These are phyloP conservation scores for Amyelois transitella DNA, from an alignment of 1,140 invertebrate species.

Conservation along the genomic window DNA sequence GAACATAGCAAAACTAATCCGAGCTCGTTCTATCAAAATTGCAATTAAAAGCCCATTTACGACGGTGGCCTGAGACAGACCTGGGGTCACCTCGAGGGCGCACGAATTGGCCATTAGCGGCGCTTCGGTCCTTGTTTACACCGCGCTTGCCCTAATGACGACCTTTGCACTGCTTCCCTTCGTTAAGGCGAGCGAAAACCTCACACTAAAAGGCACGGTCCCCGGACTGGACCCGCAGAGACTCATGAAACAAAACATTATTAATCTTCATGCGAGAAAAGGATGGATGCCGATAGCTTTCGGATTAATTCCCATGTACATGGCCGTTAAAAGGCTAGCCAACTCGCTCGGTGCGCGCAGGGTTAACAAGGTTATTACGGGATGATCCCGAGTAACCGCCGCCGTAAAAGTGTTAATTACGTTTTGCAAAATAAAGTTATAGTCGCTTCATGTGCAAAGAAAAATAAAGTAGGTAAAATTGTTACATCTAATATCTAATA, in stretches of 20 bases:
- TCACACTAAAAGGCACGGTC: slow-evolving; percentile 70
- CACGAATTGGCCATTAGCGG: slow-evolving; percentile 72
- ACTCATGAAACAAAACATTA: slow-evolving; percentile 50
- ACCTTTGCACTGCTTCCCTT: slow-evolving; percentile 75
- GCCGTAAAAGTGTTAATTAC: slow-evolving; percentile 73
- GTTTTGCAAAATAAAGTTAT: slow-evolving; percentile 56
- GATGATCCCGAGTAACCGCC: slow-evolving; percentile 66
- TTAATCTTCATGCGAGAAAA: slow-evolving; percentile 35
- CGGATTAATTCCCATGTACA: slow-evolving; percentile 71
- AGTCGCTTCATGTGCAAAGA: slow-evolving; percentile 20
- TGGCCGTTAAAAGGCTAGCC: slow-evolving; percentile 68
- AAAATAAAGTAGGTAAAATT: not conserved
- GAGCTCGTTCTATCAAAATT: slow-evolving; percentile 61
- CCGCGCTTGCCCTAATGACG: slow-evolving; percentile 75
- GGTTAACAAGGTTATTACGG: slow-evolving; percentile 74
- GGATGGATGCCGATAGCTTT: slow-evolving; percentile 66
- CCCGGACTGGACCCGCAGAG: slow-evolving; percentile 51
- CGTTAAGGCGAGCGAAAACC: slow-evolving; percentile 73
- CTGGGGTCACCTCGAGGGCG: slow-evolving; percentile 67
- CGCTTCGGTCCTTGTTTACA: slow-evolving; percentile 73
- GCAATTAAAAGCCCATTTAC: slow-evolving; percentile 73
- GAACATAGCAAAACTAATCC: slow-evolving; percentile 60
- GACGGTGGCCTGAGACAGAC: slow-evolving; percentile 55
- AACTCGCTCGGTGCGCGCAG: slow-evolving; percentile 52
- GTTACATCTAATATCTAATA: no score